These are phyloP conservation scores for Okamejei kenojei DNA, from an alignment of 2,797 vertebrate species.

Conservation along the genomic window DNA sequence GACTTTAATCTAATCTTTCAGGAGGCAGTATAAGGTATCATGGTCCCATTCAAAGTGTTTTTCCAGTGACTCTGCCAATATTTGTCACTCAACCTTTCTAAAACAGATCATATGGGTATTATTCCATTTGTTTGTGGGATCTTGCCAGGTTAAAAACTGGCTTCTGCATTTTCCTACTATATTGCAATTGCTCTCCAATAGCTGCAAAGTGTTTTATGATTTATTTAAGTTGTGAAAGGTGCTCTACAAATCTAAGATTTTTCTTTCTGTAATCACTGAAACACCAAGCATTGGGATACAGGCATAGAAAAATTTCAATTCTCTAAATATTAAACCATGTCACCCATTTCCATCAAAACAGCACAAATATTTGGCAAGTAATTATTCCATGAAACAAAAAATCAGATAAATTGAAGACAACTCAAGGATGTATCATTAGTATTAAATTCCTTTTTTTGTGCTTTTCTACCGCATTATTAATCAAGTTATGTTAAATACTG, in stretches of 20 bases:
- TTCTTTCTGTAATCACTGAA: background rate
- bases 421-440: no score
- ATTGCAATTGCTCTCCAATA: background rate
- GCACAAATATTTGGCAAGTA: no score
- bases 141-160: background rate
- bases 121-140: background rate
- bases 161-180: background rate
- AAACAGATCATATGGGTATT: background rate
- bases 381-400: no score
- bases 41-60: background rate
- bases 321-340: no score
- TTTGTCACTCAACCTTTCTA: background rate
- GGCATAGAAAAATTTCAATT: no score
- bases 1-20: background rate
- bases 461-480: no score
- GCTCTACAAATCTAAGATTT: background rate
- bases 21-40: background rate
- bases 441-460: no score
- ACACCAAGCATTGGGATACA: no score
- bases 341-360: no score
- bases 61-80: background rate
- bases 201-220: background rate
- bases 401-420: no score
- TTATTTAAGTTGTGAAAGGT: background rate
- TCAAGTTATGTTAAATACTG: no score